phyloP scores from a whole-genome alignment of 2,888 invertebrate genomes.

The Dione juno region DNA sequence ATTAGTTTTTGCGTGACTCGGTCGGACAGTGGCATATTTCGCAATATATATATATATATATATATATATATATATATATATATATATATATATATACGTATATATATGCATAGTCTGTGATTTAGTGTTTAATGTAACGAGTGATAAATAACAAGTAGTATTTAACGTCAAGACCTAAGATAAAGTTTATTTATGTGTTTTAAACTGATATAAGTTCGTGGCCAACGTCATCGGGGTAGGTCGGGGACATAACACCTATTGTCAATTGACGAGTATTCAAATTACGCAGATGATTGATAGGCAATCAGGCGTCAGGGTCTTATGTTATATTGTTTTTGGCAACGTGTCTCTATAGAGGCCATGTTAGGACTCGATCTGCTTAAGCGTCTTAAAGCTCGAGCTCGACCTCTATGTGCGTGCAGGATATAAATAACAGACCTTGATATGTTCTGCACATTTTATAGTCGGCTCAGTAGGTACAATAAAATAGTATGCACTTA shows the following conservation, averaged over 20 bases:
- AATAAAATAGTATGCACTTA: constrained; percentile 47
- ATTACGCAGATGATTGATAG: constrained; percentile 60
- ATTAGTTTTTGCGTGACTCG: constrained; percentile 4
- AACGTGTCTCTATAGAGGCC: constrained; percentile 55
- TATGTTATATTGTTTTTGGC: constrained; percentile 58
- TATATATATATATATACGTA: not conserved
- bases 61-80: too few relatives aligned
- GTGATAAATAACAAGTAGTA: constrained; percentile 59
- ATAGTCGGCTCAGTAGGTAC: constrained; percentile 45
- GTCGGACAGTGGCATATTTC: not conserved
- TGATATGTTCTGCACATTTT: constrained; percentile 49
- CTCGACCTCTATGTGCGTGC: constrained; percentile 51
- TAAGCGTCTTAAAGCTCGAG: constrained; percentile 48
- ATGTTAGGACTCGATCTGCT: constrained; percentile 50
- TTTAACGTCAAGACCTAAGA: constrained; percentile 55
- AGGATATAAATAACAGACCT: constrained; percentile 52
- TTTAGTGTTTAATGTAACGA: constrained; percentile 43
- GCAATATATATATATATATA: not conserved
- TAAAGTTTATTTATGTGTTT: constrained; percentile 73
- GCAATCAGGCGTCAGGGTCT: constrained; percentile 52
- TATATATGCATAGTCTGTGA: constrained; percentile 9
- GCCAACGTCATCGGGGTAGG: constrained; percentile 74
- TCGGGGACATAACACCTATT: constrained; percentile 61
- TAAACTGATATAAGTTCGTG: constrained; percentile 70
- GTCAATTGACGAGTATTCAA: constrained; percentile 56